phyloP scores from a whole-genome alignment of 2,888 invertebrate species.

The Rosalia funebris region DNA sequence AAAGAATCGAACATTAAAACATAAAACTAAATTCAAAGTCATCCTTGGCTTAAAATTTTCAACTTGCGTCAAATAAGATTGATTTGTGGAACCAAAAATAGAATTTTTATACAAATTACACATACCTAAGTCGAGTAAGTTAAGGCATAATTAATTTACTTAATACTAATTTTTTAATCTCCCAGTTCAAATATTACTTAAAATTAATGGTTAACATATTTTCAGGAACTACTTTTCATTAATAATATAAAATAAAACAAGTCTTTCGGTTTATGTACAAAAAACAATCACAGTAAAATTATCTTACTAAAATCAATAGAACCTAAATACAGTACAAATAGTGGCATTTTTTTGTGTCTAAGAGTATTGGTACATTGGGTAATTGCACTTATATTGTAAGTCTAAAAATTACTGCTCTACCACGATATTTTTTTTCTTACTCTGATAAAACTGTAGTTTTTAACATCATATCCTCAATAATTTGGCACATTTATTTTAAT shows the following conservation, averaged over 20 bases:
- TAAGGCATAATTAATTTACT: conserved; percentile 43
- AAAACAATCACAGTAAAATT: conserved; percentile 58
- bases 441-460: conserved; percentile 18
- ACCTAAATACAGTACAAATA: conserved; percentile 38
- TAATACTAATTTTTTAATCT: conserved; percentile 26
- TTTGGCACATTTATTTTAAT: conserved; percentile 54
- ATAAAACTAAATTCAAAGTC: no score
- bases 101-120: conserved; percentile 16
- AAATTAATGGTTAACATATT: conserved; percentile 58
- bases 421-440: conserved; percentile 42
- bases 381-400: conserved; percentile 54
- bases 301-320: conserved; percentile 43
- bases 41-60: no score
- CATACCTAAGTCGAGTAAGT: conserved; percentile 27
- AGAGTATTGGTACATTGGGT: conserved; percentile 53
- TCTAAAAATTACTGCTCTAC: conserved; percentile 44
- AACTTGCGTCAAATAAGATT: no score
- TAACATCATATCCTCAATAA: conserved; percentile 35
- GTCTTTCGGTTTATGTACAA: conserved; percentile 56
- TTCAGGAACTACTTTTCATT: conserved; percentile 57
- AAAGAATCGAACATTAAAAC: no score
- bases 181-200: conserved; percentile 44
- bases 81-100: no score
- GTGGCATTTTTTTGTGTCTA: conserved; percentile 43
- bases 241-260: conserved; percentile 55